phyloP scores from a whole-genome alignment of 2,797 vertebrate species.

The Monodelphis domestica region DNA sequence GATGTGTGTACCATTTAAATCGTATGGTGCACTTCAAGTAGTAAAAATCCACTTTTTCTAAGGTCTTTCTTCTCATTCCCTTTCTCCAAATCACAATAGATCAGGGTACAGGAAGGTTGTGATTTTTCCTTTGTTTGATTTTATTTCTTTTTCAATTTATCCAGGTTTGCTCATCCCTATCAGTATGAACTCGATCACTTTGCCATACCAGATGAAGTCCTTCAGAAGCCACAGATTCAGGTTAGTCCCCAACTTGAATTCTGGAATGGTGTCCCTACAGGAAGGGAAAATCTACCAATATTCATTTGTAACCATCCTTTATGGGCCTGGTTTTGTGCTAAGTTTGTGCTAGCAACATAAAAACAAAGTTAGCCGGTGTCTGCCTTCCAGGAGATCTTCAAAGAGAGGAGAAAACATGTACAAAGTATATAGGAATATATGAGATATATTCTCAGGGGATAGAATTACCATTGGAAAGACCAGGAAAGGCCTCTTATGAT shows the following conservation, averaged over 20 bases:
- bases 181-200: slow-evolving; percentile 94
- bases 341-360: background rate
- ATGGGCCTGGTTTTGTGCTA: background rate
- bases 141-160: slow-evolving; percentile 35
- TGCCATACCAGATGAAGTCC: slow-evolving; percentile 85
- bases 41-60: background rate
- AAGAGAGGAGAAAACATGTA: background rate
- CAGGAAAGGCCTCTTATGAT: background rate
- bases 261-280: background rate
- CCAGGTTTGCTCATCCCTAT: slow-evolving; percentile 97
- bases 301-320: background rate
- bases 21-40: background rate
- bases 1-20: slow-evolving; percentile 1
- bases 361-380: background rate
- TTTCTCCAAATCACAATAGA: background rate
- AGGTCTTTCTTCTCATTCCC: background rate
- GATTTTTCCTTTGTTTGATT: slow-evolving; percentile 24
- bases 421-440: background rate
- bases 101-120: background rate
- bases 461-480: no score
- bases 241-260: slow-evolving; percentile 75
- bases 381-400: background rate
- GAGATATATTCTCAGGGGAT: background rate
- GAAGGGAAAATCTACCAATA: background rate
- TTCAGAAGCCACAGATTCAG: slow-evolving; percentile 91